Evolutionary conservation across 2,888 invertebrate genomes (phyloP), one percentile per base, ranked within the genome.

Genomic region (Rhingia rostrata): DNA sequence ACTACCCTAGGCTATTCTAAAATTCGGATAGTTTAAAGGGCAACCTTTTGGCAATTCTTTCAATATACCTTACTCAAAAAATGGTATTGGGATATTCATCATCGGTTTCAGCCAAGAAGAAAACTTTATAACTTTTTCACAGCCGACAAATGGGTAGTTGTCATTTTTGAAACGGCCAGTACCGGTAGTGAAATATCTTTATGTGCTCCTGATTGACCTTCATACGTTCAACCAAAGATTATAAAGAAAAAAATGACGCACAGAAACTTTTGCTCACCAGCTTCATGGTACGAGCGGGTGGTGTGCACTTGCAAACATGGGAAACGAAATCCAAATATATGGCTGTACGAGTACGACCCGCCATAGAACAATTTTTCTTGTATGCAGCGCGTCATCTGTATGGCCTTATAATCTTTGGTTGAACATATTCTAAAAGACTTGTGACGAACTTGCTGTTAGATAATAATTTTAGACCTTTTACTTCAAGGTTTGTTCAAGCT

Each of bases 31-130:
- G 92, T 87, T 95, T 94, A 90, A 99, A 95, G 37, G 87, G 99
- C 99, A 67, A 99, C 97, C 91, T 99, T 99, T 92, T 98, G 98
- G 96, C 99, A 99, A 92, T 98, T 99, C 93, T 98, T 98, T 69
- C 98, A 98, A 89, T 99, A 99, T 92, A 97, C 99, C 92, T 99
- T 99, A 1, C 99, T 98, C 91, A 99, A 93, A 54, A 98, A 96
- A 61, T n/a, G n/a, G 98, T 97, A 88, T 99, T 96, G 88, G 97
- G 95, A 92, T 99, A 99, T 92, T 99, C 99, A 92, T 99, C 99
- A 58, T 99, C 98, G 39, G 99, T 97, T 92, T 99, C 99, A 7
- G 95, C 95, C 63, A 99, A 93, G 91, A 95, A 99, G 83, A 99
- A 92, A 73, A 99, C 97, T 93, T 99, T 99, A 92, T 96, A 98